Evolutionary conservation across 1,140 invertebrate species (phyloP), one percentile per base, ranked within the genome.

Genomic region (Planococcus citri): DNA sequence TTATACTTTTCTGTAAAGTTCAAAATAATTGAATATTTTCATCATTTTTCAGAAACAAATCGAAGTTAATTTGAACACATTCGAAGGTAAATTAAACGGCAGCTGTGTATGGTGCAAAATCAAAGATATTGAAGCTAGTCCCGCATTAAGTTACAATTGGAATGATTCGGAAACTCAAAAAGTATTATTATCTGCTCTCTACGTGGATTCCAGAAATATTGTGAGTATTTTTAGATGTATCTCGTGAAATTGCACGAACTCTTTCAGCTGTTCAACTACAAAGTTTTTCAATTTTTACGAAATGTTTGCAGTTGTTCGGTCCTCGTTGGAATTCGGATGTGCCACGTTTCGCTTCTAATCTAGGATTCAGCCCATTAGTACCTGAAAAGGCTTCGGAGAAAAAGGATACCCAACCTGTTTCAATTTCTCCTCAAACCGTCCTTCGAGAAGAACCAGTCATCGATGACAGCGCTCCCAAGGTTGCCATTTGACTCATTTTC

Each of bases 181-280:
- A 76, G 80, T 81, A 64, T 78, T 89, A 61, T 76, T 91, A 37
- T 84, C 84, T 73, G 82, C 88, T 20, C 79, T 91, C 33, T 88
- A 87, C 73, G 90, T 91, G 74, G 88, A 91, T 81, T 88, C 87
- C 3, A 83, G 88, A 72, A 91, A 91, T 77, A 90, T 91, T 76
- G 89, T 91, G 82, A 88, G 87, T 85, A 37, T 70, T 41, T 24
- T 67, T 51, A 20, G 29, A 41, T 14, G 21, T 10, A 20, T 67
- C 25, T 24, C 25, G 58, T 38, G 60, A 24, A 14, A 33, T 60
- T 51, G 12, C 1, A 9, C 21, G 20, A 12, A 24, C 1, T 27
- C 25, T 12, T 41, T 41, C 20, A n/a, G n/a, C n/a, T n/a, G n/a
- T n/a, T n/a, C n/a, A n/a, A n/a, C n/a, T n/a, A n/a, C n/a, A n/a